phyloP scores from a whole-genome alignment of 2,113 vertebrate genomes.

The Pandion haliaetus region DNA sequence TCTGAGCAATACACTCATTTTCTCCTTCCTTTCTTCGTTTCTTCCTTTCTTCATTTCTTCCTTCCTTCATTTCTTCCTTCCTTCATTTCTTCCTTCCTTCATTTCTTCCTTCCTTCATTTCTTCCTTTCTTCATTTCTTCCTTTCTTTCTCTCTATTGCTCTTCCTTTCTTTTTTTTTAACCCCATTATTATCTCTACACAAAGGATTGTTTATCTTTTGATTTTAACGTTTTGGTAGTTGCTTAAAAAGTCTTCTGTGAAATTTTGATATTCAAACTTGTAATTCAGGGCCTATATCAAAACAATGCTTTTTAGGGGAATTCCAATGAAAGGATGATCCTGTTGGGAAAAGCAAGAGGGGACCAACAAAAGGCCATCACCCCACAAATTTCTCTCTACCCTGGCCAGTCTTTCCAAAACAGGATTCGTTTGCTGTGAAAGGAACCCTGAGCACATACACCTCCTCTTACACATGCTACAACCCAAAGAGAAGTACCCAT shows the following conservation, averaged over 20 bases:
- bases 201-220: background rate
- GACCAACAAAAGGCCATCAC: background rate
- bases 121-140: background rate
- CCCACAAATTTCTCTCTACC: background rate
- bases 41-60: background rate
- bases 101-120: background rate
- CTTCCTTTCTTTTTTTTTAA: background rate
- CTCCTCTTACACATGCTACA: background rate
- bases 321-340: background rate
- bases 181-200: background rate
- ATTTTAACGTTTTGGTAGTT: background rate
- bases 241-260: background rate
- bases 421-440: background rate
- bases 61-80: background rate
- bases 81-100: background rate
- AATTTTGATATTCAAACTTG: background rate
- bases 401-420: background rate
- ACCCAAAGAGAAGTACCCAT: background rate
- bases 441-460: background rate
- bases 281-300: background rate
- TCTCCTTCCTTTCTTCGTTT: background rate
- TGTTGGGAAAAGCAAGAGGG: background rate
- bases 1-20: slow-evolving; percentile 55
- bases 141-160: background rate
- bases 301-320: background rate